phyloP scores from a whole-genome alignment of 1,140 invertebrate genomes.

The Drosophila equinoxialis region DNA sequence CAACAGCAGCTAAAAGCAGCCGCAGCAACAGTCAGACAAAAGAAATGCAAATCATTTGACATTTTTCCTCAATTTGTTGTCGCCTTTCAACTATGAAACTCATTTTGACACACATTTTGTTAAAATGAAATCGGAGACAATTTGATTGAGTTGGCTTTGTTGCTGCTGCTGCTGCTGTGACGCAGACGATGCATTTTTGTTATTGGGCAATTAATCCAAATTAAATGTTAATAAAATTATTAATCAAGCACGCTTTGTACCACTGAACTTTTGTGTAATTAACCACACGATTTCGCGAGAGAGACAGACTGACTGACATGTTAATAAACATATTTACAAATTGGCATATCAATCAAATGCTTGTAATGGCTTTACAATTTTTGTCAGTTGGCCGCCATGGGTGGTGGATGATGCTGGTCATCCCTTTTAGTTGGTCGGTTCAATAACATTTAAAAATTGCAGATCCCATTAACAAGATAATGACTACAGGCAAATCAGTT shows the following conservation, averaged over 20 bases:
- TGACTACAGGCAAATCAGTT: constrained; percentile 7
- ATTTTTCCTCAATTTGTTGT: constrained; percentile 23
- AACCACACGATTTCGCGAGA: constrained; percentile 12
- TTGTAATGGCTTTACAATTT: constrained; percentile 45
- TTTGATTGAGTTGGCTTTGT: constrained; percentile 39
- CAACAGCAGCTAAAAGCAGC: background rate
- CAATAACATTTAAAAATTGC: constrained; percentile 15
- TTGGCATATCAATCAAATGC: constrained; percentile 50
- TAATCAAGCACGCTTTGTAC: constrained; percentile 68
- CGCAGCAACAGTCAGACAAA: constrained; percentile 37
- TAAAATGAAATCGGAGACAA: background rate
- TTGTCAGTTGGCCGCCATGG: constrained; percentile 33
- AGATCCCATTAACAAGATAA: constrained; percentile 7
- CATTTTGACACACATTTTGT: constrained; percentile 65
- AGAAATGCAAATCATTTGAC: constrained; percentile 56
- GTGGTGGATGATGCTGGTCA: background rate
- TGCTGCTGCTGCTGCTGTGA: constrained; percentile 1
- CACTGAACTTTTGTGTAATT: constrained; percentile 71
- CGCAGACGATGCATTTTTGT: constrained; percentile 42
- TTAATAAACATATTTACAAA: constrained; percentile 45
- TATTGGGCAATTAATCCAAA: constrained; percentile 61
- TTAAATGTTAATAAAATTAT: constrained; percentile 66
- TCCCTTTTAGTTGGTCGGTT: constrained; percentile 12
- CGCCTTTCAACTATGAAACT: constrained; percentile 49
- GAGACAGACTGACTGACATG: constrained; percentile 13